These are phyloP conservation scores for Orientallactaga sibirica DNA, from an alignment of 2,797 vertebrate genomes.

Conservation along the genomic window DNA sequence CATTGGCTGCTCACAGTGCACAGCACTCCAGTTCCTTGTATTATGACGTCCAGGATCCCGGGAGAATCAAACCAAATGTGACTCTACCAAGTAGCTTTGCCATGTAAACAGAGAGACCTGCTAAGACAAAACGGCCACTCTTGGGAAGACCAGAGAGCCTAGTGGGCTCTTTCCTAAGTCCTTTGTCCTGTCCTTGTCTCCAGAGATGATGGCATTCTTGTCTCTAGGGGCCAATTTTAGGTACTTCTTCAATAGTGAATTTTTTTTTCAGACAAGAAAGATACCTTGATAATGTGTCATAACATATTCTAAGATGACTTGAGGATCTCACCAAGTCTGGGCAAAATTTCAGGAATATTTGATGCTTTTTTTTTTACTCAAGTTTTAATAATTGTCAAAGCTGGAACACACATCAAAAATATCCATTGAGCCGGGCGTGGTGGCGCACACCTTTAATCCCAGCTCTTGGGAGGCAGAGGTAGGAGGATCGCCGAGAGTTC, in stretches of 20 bases:
- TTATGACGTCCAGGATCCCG: neutral
- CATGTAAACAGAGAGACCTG: constrained; percentile 20
- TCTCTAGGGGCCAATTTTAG: neutral
- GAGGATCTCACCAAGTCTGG: neutral
- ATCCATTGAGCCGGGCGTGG: neutral
- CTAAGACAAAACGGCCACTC: constrained; percentile 56
- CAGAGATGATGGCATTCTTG: neutral
- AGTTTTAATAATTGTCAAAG: constrained; percentile 46
- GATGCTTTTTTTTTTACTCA: neutral
- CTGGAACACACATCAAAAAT: neutral
- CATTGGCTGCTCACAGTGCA: neutral
- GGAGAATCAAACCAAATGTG: constrained; percentile 8
- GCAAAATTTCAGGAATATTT: constrained; percentile 38
- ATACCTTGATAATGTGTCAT: neutral
- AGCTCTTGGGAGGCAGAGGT: too few species aligned
- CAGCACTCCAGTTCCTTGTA: constrained; percentile 20
- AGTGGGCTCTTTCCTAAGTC: neutral
- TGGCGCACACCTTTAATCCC: too few species aligned
- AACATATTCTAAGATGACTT: neutral
- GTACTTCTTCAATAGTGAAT: neutral
- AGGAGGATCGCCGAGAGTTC: too few species aligned
- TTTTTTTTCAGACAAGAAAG: constrained; percentile 26
- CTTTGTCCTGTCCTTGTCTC: neutral
- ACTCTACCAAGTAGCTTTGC: neutral
- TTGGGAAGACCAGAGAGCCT: neutral